These are phyloP conservation scores for Parelbella ahira DNA, from an alignment of 2,888 invertebrate genomes.

Conservation along the genomic window DNA sequence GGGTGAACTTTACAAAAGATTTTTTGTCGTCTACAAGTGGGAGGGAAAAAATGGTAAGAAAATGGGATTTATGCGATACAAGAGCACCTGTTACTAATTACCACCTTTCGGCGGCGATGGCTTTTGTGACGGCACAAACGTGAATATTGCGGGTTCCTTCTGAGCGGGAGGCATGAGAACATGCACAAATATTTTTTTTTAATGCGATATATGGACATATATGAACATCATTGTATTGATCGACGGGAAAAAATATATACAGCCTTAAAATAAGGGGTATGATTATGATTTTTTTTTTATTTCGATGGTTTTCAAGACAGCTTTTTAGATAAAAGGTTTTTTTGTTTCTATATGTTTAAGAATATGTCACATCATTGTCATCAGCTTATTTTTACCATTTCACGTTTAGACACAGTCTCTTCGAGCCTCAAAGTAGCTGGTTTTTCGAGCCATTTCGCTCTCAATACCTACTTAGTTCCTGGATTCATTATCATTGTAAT, in stretches of 20 bases:
- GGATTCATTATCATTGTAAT: no score
- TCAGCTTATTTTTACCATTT: no score
- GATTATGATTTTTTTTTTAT: no score
- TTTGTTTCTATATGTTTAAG: no score
- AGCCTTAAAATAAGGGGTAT: no score
- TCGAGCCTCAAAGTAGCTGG: no score
- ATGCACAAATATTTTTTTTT: constrained; percentile 28
- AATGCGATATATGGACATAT: constrained; percentile 4
- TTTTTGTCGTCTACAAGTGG: constrained; percentile 40
- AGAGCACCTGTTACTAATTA: constrained; percentile 77
- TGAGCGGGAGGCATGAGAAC: constrained; percentile 31
- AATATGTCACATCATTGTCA: no score
- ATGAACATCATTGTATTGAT: constrained; percentile 1
- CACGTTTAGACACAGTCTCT: no score
- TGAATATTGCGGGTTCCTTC: constrained; percentile 33
- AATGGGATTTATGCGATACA: constrained; percentile 63
- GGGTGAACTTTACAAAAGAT: constrained; percentile 61
- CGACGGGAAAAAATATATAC: constrained; percentile 12
- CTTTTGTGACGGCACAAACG: constrained; percentile 52
- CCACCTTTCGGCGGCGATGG: constrained; percentile 72
- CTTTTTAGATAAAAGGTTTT: no score
- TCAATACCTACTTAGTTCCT: no score
- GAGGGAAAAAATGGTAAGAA: constrained; percentile 46
- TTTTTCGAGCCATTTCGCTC: no score
- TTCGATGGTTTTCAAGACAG: no score